Conservation (phyloP, 2,888 invertebrate genomes). For the Machimus rusticus region DNA sequence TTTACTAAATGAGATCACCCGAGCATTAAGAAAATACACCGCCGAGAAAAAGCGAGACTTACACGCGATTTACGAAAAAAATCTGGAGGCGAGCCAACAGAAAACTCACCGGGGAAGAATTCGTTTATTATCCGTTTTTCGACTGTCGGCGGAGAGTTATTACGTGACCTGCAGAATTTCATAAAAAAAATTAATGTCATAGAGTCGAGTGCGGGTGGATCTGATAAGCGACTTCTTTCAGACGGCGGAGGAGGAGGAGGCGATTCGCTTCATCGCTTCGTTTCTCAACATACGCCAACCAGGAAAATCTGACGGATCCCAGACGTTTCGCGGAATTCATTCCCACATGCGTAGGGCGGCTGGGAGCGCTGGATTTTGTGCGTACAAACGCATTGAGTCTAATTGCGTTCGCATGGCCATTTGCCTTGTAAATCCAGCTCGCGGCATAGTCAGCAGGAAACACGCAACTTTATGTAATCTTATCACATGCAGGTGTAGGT, state of each 20-base stretch:
- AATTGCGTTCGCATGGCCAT: not conserved
- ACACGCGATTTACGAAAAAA: constrained; percentile 26
- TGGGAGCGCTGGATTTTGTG: not conserved
- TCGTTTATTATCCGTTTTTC: constrained; percentile 5
- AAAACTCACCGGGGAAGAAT: constrained; percentile 17
- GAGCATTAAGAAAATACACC: not conserved
- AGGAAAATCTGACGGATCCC: not conserved
- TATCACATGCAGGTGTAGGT: not conserved
- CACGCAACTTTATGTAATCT: constrained; percentile 31
- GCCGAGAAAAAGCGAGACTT: not conserved
- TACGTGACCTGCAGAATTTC: not conserved
- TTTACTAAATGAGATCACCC: constrained; percentile 24
- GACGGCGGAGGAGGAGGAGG: not conserved
- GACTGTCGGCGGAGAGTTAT: not conserved
- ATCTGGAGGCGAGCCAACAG: not conserved
- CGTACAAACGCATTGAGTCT: not conserved
- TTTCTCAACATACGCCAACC: not conserved
- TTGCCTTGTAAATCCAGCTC: not conserved
- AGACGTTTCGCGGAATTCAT: not conserved
- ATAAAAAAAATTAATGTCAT: not conserved
- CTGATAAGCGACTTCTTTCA: not conserved
- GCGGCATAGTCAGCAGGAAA: not conserved
- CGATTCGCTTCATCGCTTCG: not conserved
- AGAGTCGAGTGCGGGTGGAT: not conserved
- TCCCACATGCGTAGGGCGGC: not conserved